phyloP scores from a whole-genome alignment of 30 jellyfish, hydroid and myxozoan genomes.

The Aurelia sp. region DNA sequence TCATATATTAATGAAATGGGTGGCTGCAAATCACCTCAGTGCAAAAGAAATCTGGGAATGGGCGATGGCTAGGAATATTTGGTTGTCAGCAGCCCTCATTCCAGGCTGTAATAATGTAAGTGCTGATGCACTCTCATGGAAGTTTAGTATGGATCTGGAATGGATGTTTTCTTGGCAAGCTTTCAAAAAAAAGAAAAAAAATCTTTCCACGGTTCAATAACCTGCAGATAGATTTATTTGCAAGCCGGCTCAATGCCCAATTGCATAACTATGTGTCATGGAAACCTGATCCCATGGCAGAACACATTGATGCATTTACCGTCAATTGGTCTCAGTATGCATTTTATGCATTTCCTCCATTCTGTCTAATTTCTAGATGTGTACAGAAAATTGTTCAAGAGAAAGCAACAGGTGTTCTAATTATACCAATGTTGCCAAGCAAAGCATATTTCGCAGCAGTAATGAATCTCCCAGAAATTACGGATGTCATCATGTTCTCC shows the following conservation, averaged over 20 bases:
- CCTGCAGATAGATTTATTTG: conserved; percentile 39
- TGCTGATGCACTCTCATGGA: too few relatives aligned
- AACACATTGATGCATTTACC: conserved; percentile 46
- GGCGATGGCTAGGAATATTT: too few relatives aligned
- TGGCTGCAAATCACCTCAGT: too few relatives aligned
- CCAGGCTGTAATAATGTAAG: too few relatives aligned
- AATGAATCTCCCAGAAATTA: conserved; percentile 20
- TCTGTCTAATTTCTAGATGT: too few relatives aligned
- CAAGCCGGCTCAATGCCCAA: conserved; percentile 30
- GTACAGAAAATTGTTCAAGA: too few relatives aligned
- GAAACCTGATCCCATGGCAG: conserved; percentile 56
- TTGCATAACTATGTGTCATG: conserved; percentile 41
- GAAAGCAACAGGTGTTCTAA: conserved; percentile 28
- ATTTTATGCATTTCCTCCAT: too few relatives aligned
- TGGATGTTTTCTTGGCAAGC: conserved; percentile 12
- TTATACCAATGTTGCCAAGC: conserved; percentile 16
- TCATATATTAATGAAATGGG: too few relatives aligned
- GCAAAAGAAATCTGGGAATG: too few relatives aligned
- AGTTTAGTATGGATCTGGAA: conserved; percentile 18
- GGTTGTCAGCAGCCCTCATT: too few relatives aligned
- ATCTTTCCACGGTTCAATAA: background rate
- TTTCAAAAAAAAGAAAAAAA: background rate
- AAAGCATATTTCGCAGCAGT: conserved; percentile 30
- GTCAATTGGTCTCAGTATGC: conserved; percentile 3
- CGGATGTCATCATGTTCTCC: conserved; percentile 19